Conservation (phyloP, 1,140 invertebrate species). For the Anastrepha obliqua region DNA sequence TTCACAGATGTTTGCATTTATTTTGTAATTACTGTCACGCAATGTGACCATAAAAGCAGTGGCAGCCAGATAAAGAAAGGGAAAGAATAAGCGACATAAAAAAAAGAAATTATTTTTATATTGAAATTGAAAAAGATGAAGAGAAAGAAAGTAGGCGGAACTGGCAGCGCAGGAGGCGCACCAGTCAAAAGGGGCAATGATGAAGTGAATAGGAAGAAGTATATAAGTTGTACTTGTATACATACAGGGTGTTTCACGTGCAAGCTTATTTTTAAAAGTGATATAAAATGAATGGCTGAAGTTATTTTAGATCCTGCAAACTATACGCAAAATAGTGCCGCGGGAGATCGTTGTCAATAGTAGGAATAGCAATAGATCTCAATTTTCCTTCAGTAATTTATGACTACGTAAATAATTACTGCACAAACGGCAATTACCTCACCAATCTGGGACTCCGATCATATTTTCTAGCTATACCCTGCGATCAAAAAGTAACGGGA, state of each 20-base stretch:
- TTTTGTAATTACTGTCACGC: slow-evolving; percentile 60
- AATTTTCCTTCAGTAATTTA: too few species aligned
- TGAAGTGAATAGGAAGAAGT: not conserved
- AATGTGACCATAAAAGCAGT: slow-evolving; percentile 58
- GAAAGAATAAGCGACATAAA: slow-evolving; percentile 1
- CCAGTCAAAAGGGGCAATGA: slow-evolving; percentile 6
- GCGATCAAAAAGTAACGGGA: too few species aligned
- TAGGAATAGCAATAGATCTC: too few species aligned
- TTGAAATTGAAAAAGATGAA: slow-evolving; percentile 42
- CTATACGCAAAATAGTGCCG: too few species aligned
- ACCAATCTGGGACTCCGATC: too few species aligned
- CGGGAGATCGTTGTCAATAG: too few species aligned
- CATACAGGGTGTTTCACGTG: not conserved
- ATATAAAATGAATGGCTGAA: too few species aligned
- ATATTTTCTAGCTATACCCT: too few species aligned
- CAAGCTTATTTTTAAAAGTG: too few species aligned
- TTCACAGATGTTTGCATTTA: slow-evolving; percentile 59
- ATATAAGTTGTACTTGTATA: not conserved
- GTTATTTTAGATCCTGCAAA: too few species aligned
- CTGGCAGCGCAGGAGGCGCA: not conserved
- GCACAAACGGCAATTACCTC: too few species aligned
- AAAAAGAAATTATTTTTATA: slow-evolving; percentile 25
- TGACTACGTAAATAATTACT: too few species aligned
- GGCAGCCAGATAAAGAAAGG: not conserved
- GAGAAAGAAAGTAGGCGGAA: slow-evolving; percentile 34